phyloP scores from a whole-genome alignment of 2,113 vertebrate genomes.

The Podilymbus podiceps region DNA sequence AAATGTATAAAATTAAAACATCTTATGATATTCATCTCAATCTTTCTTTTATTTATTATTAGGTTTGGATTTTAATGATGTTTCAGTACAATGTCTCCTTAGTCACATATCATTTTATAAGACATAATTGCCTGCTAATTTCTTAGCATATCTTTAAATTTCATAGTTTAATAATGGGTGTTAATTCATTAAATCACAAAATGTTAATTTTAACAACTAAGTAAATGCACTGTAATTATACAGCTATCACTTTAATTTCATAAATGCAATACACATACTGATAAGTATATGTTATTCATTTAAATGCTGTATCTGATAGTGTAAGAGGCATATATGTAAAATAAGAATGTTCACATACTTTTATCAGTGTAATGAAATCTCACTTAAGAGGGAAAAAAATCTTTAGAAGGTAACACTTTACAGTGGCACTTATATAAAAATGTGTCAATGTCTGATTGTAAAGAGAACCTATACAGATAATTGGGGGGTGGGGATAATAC shows the following conservation, averaged over 20 bases:
- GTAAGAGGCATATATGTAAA: not conserved
- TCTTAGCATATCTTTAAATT: conserved; percentile 40
- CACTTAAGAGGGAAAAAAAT: not conserved
- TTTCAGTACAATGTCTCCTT: not conserved
- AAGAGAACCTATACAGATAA: not conserved
- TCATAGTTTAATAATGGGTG: not conserved
- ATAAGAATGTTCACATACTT: not conserved
- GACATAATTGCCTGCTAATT: conserved; percentile 11
- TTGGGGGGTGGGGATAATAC: rapidly evolving
- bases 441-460: not conserved
- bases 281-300: not conserved
- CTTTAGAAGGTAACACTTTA: not conserved
- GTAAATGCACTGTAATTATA: conserved; percentile 14
- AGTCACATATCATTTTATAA: not conserved
- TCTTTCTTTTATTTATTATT: not conserved
- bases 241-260: not conserved
- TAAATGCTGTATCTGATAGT: not conserved
- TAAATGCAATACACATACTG: not conserved
- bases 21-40: not conserved
- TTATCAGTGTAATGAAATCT: not conserved
- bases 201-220: conserved; percentile 26
- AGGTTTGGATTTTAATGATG: not conserved
- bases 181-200: conserved; percentile 37
- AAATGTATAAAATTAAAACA: not conserved
- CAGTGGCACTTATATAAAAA: not conserved